phyloP scores from a whole-genome alignment of 2,113 vertebrate genomes.

The Xiphias gladius region DNA sequence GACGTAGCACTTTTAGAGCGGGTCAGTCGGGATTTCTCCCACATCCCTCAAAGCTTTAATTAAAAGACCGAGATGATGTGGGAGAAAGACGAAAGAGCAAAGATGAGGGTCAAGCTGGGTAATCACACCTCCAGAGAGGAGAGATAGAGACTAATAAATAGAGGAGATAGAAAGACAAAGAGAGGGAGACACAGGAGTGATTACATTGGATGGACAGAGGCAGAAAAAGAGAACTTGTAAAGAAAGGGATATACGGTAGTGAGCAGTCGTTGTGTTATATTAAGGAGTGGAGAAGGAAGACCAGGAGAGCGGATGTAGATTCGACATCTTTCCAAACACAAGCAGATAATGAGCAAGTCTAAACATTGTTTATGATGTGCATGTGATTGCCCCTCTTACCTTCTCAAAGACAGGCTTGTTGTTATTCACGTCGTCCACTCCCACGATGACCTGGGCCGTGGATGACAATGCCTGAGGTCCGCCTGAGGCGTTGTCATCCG shows the following conservation, averaged over 20 bases:
- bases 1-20: constrained; percentile 48
- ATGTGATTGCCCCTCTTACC: constrained; percentile 73
- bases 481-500: constrained; percentile 89
- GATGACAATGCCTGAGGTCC: constrained; percentile 86
- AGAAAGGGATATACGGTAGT: background rate
- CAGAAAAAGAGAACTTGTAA: background rate
- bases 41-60: constrained; percentile 80
- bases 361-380: constrained; percentile 12
- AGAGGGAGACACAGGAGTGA: constrained; percentile 36
- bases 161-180: constrained; percentile 53
- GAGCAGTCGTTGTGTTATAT: background rate
- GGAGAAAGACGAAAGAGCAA: constrained; percentile 65
- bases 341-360: constrained; percentile 12
- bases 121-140: constrained; percentile 80
- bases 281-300: background rate
- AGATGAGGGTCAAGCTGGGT: constrained; percentile 67
- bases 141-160: constrained; percentile 67
- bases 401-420: constrained; percentile 93
- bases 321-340: background rate
- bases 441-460: constrained; percentile 88
- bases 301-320: constrained; percentile 15
- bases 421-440: constrained; percentile 91
- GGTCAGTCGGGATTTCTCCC: constrained; percentile 59
- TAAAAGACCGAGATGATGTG: constrained; percentile 79
- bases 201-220: constrained; percentile 12